Conservation (phyloP, 2,888 invertebrate species). For the Cerastoderma edule region DNA sequence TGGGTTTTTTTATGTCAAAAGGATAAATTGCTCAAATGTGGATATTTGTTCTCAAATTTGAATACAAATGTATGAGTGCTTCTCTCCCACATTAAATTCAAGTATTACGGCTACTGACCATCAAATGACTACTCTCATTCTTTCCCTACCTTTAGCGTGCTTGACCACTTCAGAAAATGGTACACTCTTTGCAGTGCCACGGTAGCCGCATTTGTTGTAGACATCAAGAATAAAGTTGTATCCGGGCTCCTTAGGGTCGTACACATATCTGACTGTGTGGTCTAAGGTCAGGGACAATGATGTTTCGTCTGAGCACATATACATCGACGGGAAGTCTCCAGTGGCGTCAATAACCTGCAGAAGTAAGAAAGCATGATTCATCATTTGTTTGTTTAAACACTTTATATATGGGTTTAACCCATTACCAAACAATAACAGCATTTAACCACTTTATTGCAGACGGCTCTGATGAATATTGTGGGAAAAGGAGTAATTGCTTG, state of each 20-base stretch:
- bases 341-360: conserved; percentile 26
- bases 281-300: conserved; percentile 26
- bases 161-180: conserved; percentile 47
- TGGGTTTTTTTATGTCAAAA: no score
- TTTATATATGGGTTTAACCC: background rate
- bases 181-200: conserved; percentile 33
- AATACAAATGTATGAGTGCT: no score
- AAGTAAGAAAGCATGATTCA: background rate
- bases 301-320: conserved; percentile 28
- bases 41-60: no score
- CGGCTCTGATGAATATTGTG: background rate
- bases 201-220: conserved; percentile 44
- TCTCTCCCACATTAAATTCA: no score
- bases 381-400: background rate
- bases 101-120: no score
- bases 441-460: background rate
- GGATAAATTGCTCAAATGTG: no score
- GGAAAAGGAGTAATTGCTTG: background rate
- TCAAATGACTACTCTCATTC: background rate
- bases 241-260: conserved; percentile 24
- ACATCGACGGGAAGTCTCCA: background rate
- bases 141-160: conserved; percentile 37
- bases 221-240: conserved; percentile 40
- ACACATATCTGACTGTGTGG: conserved; percentile 31
- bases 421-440: background rate